These are phyloP conservation scores for Mormoops blainvillei DNA, from an alignment of 2,113 vertebrate genomes.

Conservation along the genomic window DNA sequence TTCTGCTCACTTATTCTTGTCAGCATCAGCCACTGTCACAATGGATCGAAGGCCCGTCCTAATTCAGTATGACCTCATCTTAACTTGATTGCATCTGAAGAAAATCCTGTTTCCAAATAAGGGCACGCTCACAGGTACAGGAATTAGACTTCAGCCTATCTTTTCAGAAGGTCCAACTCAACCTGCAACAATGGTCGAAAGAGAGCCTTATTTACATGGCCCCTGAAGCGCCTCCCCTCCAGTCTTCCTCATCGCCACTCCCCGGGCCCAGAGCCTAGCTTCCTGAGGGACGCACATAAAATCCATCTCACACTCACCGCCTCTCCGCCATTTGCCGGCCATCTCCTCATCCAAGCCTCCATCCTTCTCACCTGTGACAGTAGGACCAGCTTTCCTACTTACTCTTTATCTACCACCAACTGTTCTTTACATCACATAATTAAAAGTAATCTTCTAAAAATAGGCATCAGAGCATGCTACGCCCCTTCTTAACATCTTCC, in stretches of 20 bases:
- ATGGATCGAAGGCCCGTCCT: background rate
- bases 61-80: background rate
- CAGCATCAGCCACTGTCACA: background rate
- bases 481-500: background rate
- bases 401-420: background rate
- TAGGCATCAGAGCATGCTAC: background rate
- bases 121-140: background rate
- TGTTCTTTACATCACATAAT: background rate
- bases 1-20: background rate
- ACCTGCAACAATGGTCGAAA: background rate
- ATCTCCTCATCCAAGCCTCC: background rate
- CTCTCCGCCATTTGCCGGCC: background rate
- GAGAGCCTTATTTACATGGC: background rate
- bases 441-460: background rate
- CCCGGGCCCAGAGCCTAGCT: background rate
- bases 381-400: background rate
- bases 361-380: background rate
- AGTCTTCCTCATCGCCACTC: background rate
- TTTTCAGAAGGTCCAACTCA: background rate
- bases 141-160: background rate
- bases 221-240: background rate
- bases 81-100: background rate
- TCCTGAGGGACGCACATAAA: background rate
- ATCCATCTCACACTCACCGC: background rate
- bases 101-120: background rate